Base-by-base conservation (phyloP, 2,888 invertebrate genomes). In the Trichopria drosophilae region DNA sequence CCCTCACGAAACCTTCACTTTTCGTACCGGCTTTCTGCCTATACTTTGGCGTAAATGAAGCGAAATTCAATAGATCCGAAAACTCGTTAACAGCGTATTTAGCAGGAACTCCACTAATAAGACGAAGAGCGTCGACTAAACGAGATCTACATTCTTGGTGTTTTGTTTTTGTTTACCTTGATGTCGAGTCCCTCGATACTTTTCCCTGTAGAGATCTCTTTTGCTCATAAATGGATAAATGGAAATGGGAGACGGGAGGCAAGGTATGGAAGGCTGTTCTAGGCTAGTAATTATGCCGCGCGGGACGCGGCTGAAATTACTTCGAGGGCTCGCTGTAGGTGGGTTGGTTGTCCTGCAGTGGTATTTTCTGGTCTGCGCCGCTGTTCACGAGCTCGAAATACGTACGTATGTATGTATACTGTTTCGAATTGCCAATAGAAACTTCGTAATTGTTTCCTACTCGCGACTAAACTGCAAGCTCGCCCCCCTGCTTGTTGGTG, bases 401-500 rank as follows among this genome's bases (percentile, higher is more conserved):
- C 24, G 3, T 15, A 18, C 45, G 42, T 54, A 48, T 51, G 49
- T 45, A 51, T 43, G 36, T 6, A 12, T n/a, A 10, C 36, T 59
- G 61, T 62, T 62, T 63, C 59, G 61, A 57, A 65, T 65, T 64
- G 62, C 61, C 64, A 64, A 64, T 64, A 64, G 60, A 65, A 65
- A 64, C 64, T 64, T 65, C 55, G 65, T 65, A 65, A 65, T 64
- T 65, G 64, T 65, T 63, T 64, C 58, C 54, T 58, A 51, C 60
- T 34, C 43, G 44, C 52, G 28, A 41, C 46, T 47, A 37, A 22
- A n/a, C n/a, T n/a, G n/a, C n/a, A n/a, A n/a, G n/a, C n/a, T n/a
- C n/a, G n/a, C n/a, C n/a, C n/a, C n/a, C n/a, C n/a, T n/a, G n/a
- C n/a, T n/a, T n/a, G n/a, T n/a, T n/a, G n/a, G n/a, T n/a, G n/a